Evolutionary conservation across 2,888 invertebrate genomes (phyloP).

Genomic region (Salpingus planirostris): DNA sequence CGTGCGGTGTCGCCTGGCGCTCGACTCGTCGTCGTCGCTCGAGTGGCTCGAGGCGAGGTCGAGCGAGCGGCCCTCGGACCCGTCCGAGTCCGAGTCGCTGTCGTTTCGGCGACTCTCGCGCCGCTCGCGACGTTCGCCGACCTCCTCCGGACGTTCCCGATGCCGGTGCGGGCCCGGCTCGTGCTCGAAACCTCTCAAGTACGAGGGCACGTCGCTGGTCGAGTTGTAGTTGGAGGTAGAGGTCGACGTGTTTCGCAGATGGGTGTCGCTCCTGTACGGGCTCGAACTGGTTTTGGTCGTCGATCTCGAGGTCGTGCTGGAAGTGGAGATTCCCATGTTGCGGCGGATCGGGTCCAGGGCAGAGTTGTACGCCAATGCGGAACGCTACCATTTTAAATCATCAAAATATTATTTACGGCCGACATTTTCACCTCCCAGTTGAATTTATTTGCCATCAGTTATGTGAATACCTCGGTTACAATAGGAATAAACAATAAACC

Average conservation of each 20-base stretch:
- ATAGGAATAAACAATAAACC: no score
- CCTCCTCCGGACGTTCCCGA: slow-evolving; percentile 42
- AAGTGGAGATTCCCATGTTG: slow-evolving; percentile 88
- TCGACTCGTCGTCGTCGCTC: slow-evolving; percentile 77
- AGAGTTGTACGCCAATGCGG: slow-evolving; percentile 73
- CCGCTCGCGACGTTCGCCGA: slow-evolving; percentile 29
- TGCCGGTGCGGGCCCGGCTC: slow-evolving; percentile 48
- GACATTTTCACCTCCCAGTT: no score
- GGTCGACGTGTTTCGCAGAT: slow-evolving; percentile 73
- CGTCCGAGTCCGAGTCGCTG: slow-evolving; percentile 71
- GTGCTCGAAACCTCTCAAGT: slow-evolving; percentile 56
- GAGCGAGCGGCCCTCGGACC: slow-evolving; percentile 67
- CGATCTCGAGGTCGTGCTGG: slow-evolving; percentile 88
- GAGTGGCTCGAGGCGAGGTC: slow-evolving; percentile 94
- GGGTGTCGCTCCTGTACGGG: slow-evolving; percentile 84
- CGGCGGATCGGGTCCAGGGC: slow-evolving; percentile 55
- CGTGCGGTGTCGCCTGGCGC: slow-evolving; percentile 38
- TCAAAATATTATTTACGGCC: no score
- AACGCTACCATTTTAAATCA: slow-evolving; percentile 46
- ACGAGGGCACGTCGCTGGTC: slow-evolving; percentile 67
- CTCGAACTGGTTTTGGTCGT: slow-evolving; percentile 92
- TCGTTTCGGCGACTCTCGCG: no score
- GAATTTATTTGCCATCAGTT: no score
- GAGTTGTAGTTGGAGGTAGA: slow-evolving; percentile 84
- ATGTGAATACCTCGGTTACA: no score